Evolutionary conservation across 2,113 vertebrate species (phyloP), one percentile per base, ranked within the genome.

Genomic region (Camelus bactrianus): DNA sequence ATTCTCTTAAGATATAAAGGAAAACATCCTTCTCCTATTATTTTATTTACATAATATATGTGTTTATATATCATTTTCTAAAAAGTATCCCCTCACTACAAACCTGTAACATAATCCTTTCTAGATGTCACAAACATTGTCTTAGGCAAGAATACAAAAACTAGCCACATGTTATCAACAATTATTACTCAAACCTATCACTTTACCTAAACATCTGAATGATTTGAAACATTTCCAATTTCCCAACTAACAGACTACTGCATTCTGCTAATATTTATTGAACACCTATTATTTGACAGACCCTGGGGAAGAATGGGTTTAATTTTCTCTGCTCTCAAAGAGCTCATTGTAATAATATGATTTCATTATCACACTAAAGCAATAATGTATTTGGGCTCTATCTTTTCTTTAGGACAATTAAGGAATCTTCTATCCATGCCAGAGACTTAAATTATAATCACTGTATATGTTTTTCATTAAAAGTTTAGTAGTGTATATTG

Each of bases 311-410:
- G 56, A 95, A 93, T 6, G 22, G 86, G 90, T 69, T 10, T 67
- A 67, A 94, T 73, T 76, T 73, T 89, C 42, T 76, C 89, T 96
- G 64, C 50, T 95, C 64, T 94, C 79, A 89, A 92, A 96, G 35
- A 94, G 8, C 42, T 88, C 81, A 73, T 0, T 83, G 8, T 77
- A 69, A 93, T 87, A 83, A 91, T 56, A 26, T 50, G 24, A 92
- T 94, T 90, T 87, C 62, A 80, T 80, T 87, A 94, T 67, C 72
- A 56, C 58, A 90, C 28, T 93, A 93, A 73, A 60, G 54, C 52
- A 87, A 60, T 90, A 77, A 90, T 77, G 56, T 73, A 93, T 67
- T 93, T 90, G 91, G 70, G 56, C 12, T 91, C 64, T 83, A 91
- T 88, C 48, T 56, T 80, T 94, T 50, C 76, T 93, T 94, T 88